phyloP scores from a whole-genome alignment of 2,888 invertebrate species.

The Pseudococcus longispinus region DNA sequence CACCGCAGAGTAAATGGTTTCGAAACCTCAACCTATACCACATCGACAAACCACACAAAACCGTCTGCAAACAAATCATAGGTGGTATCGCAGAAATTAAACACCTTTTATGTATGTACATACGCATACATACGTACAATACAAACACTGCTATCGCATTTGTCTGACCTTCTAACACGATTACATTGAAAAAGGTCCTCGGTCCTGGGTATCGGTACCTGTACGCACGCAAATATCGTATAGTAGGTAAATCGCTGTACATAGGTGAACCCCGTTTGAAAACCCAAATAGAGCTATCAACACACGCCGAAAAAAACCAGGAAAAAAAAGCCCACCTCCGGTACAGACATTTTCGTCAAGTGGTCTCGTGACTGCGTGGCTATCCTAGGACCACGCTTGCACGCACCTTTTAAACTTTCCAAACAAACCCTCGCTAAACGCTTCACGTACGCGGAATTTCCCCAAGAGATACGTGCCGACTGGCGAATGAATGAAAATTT shows the following conservation, averaged over 20 bases:
- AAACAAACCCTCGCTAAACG: neutral
- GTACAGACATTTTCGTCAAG: slow-evolving; percentile 6
- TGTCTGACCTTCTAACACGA: slow-evolving; percentile 16
- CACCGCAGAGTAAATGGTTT: neutral
- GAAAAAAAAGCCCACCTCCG: neutral
- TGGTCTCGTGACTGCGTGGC: slow-evolving; percentile 4
- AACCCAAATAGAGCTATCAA: slow-evolving; percentile 22
- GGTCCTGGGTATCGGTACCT: neutral
- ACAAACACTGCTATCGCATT: neutral
- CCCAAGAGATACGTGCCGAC: neutral
- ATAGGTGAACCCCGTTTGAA: neutral
- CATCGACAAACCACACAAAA: neutral
- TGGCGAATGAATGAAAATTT: neutral
- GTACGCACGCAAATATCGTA: neutral
- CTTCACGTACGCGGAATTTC: neutral
- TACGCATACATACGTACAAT: neutral
- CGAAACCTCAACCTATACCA: neutral
- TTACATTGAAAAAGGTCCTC: neutral
- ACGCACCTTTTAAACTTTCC: neutral
- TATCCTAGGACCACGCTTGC: neutral
- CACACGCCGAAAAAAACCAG: neutral
- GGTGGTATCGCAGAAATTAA: neutral
- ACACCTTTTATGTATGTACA: neutral
- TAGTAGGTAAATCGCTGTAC: no score
- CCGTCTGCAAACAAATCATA: slow-evolving; percentile 11